Base-by-base conservation (phyloP, 2,888 invertebrate genomes). In the Tromatobia lineatoria region DNA sequence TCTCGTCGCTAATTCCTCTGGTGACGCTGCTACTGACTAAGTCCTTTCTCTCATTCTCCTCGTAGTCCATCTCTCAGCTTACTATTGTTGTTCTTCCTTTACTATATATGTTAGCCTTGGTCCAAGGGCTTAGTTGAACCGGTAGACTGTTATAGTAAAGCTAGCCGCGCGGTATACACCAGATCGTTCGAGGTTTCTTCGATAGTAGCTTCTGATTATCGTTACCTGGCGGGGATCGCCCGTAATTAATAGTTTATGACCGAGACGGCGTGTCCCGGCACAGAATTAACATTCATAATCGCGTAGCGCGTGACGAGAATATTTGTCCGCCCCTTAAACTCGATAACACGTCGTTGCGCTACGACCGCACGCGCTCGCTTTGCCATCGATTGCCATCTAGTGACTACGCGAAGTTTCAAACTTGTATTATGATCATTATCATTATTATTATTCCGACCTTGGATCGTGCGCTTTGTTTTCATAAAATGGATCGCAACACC, bases 221-320 rank as follows among this genome's bases (percentile, higher is more conserved):
- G 82, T 84, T 54, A 38, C 66, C 47, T 23, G 25, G 20, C 70
- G 81, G 81, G 77, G 85, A 85, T 82, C 84, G 71, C 83, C 57
- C 86, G 89, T 89, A 90, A 90, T 89, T 90, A 90, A 90, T 90
- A 90, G 88, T 90, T 90, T 90, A 90, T 88, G 85, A 85, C 38
- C 75, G 54, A 23, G 11, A 76, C 75, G 66, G 38, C 66, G 25
- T 66, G 71, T 71, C 74, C 83, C 81, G 73, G 50, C 76, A 79
- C 86, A 86, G 87, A 88, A 90, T 90, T 90, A 90, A 90, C 89
- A 90, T 89, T 90, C 88, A 88, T 88, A 89, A 83, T 85, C 81
- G 83, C 82, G 84, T 57, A 80, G 83, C 80, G 87, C 88, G 89
- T 88, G 90, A 90, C 86, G 79, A 82, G 88, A 90, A 89, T 90